Evolutionary conservation across 37 sponge, comb jelly and placozoan genomes (phyloP).

Genomic region (Ianthella basta): DNA sequence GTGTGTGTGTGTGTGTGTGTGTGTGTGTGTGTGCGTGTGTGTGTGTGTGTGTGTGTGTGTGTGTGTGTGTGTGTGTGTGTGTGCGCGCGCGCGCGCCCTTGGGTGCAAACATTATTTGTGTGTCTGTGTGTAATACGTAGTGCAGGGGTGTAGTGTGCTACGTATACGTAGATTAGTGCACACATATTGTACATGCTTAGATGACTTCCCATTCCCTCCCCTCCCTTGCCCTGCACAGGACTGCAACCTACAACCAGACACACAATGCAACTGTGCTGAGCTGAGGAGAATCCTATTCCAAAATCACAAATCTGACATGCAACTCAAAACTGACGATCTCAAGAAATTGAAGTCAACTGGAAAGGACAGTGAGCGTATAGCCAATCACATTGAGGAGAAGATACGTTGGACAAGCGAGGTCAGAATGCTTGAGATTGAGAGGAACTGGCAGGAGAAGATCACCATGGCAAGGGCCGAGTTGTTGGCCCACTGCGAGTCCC

Average conservation of each 20-base stretch:
- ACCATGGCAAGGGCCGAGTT: slow-evolving; percentile 56
- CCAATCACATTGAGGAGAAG: slow-evolving; percentile 57
- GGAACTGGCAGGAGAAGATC: slow-evolving; percentile 58
- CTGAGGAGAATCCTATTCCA: slow-evolving; percentile 57
- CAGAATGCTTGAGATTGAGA: slow-evolving; percentile 34
- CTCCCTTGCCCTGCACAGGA: no score
- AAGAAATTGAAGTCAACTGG: slow-evolving; percentile 37
- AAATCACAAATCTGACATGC: slow-evolving; percentile 21
- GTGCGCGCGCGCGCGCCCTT: slow-evolving; percentile 1
- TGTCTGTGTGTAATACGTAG: neutral
- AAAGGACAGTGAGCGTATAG: slow-evolving; percentile 45
- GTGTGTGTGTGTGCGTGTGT: slow-evolving; percentile 5
- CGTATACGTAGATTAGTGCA: no score
- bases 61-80: slow-evolving; percentile 12
- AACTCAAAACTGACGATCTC: slow-evolving; percentile 43
- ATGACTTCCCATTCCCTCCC: no score
- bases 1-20: neutral
- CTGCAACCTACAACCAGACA: slow-evolving; percentile 43
- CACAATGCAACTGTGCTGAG: slow-evolving; percentile 42
- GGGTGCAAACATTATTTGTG: no score
- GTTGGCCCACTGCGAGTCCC: slow-evolving; percentile 52
- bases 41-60: slow-evolving; percentile 8
- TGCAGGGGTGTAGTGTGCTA: no score
- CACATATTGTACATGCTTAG: no score
- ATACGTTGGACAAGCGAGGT: slow-evolving; percentile 50